Percentiles rank a stretch among this genome's conserved stretches.
These are phyloP conservation scores for Galerucella calmariensis DNA, from an alignment of 2,888 invertebrate genomes.

Conservation along the genomic window DNA sequence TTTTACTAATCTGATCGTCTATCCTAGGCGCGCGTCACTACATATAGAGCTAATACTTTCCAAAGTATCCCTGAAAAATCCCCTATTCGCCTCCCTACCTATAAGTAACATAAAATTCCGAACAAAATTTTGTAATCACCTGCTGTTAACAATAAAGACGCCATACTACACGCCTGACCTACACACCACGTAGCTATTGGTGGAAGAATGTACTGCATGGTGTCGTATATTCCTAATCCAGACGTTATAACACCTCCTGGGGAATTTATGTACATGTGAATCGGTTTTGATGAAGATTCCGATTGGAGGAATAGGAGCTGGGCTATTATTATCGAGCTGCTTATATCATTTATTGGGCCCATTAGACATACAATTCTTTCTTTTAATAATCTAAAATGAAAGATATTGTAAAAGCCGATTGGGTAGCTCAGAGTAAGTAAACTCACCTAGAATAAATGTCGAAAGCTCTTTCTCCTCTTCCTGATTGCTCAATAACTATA, in stretches of 20 bases:
- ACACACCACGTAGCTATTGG: constrained; percentile 95
- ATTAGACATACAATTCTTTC: constrained; percentile 97
- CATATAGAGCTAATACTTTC: too few species aligned
- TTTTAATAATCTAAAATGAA: constrained; percentile 78
- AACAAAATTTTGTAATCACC: constrained; percentile 65
- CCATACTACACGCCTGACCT: constrained; percentile 98
- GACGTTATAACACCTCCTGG: constrained; percentile 95
- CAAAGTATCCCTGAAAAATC: too few species aligned
- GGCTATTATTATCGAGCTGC: constrained; percentile 92
- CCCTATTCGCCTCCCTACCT: too few species aligned
- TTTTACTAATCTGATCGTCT: too few species aligned
- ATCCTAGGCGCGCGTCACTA: too few species aligned
- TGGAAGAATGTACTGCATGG: constrained; percentile 97
- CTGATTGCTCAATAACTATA: constrained; percentile 96
- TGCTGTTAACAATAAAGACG: constrained; percentile 88
- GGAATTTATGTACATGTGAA: constrained; percentile 96
- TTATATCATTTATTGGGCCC: constrained; percentile 92
- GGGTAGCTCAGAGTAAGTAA: too few species aligned
- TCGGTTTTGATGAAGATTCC: constrained; percentile 94
- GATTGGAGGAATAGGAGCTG: constrained; percentile 92
- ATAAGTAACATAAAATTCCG: not conserved
- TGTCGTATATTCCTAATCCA: constrained; percentile 96
- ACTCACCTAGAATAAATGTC: constrained; percentile 85
- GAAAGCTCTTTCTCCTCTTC: constrained; percentile 93
- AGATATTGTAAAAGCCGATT: too few species aligned